phyloP scores from a whole-genome alignment of 2,113 vertebrate genomes.

The Thunnus thynnus region DNA sequence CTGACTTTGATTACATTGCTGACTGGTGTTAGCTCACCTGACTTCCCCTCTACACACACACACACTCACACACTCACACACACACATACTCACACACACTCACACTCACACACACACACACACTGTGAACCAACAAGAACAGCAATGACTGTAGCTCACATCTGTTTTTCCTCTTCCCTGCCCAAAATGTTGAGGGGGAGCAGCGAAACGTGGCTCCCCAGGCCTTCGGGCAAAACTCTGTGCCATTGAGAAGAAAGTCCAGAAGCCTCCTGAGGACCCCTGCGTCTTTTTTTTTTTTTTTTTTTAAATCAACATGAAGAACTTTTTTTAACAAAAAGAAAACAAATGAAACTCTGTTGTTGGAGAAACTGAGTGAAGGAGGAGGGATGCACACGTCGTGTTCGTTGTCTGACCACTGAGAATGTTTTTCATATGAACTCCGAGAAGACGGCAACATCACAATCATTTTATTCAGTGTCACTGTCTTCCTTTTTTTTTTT shows the following conservation, averaged over 20 bases:
- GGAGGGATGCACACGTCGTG: constrained; percentile 74
- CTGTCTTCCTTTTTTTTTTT: constrained; percentile 46
- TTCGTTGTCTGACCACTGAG: constrained; percentile 92
- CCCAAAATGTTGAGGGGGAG: constrained; percentile 55
- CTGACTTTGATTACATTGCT: constrained; percentile 98
- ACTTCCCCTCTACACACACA: constrained; percentile 58
- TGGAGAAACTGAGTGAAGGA: constrained; percentile 56
- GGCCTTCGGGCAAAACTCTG: constrained; percentile 82
- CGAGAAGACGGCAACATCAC: constrained; percentile 63
- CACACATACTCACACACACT: neutral
- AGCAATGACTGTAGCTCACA: constrained; percentile 82
- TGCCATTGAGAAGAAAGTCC: constrained; percentile 86
- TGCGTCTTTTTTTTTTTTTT: constrained; percentile 30
- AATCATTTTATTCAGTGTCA: constrained; percentile 68
- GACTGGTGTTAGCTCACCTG: constrained; percentile 92
- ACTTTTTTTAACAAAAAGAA: constrained; percentile 54
- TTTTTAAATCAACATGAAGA: constrained; percentile 75
- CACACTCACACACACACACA: constrained; percentile 77
- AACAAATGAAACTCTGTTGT: constrained; percentile 53
- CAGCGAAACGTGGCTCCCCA: constrained; percentile 10
- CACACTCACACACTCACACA: constrained; percentile 57
- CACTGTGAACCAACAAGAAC: constrained; percentile 88
- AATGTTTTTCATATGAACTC: constrained; percentile 82
- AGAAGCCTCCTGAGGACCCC: constrained; percentile 49
- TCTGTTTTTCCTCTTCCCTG: constrained; percentile 69